Conservation (phyloP, 1,140 invertebrate genomes). For the Eueides isabella region DNA sequence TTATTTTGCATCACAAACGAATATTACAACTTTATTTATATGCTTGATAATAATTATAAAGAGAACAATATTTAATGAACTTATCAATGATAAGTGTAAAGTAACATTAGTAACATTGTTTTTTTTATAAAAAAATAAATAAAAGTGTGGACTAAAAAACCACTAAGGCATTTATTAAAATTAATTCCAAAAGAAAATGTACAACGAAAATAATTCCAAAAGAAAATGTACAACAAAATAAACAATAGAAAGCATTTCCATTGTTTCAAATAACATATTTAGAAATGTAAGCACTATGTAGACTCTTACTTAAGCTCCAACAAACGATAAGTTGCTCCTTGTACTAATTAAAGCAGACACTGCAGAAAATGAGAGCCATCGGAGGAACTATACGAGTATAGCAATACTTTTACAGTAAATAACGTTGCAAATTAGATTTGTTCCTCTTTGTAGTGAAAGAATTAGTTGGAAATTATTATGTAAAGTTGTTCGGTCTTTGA, state of each 20-base stretch:
- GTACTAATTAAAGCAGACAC: slow-evolving; percentile 73
- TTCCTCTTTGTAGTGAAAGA: slow-evolving; percentile 46
- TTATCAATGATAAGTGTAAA: no score
- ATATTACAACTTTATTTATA: no score
- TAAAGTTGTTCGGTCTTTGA: slow-evolving; percentile 27
- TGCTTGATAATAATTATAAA: no score
- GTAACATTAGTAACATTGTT: no score
- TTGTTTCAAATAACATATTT: slow-evolving; percentile 26
- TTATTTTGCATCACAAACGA: no score
- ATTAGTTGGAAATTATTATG: slow-evolving; percentile 44
- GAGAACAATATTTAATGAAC: no score
- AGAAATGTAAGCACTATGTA: slow-evolving; percentile 23
- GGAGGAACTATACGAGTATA: slow-evolving; percentile 47
- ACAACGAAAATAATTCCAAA: slow-evolving; percentile 3
- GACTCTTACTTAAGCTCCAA: slow-evolving; percentile 51
- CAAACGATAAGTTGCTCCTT: slow-evolving; percentile 65
- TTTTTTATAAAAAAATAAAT: no score
- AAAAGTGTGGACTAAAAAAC: no score
- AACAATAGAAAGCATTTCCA: background rate
- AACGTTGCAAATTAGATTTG: slow-evolving; percentile 63
- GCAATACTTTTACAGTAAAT: slow-evolving; percentile 61
- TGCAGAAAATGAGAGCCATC: slow-evolving; percentile 54
- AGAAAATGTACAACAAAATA: background rate
- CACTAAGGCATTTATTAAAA: no score
- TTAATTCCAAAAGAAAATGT: no score